Evolutionary conservation across 2,113 vertebrate genomes (phyloP), one percentile per base, ranked within the genome.

Genomic region (Formicarius rufipectus): DNA sequence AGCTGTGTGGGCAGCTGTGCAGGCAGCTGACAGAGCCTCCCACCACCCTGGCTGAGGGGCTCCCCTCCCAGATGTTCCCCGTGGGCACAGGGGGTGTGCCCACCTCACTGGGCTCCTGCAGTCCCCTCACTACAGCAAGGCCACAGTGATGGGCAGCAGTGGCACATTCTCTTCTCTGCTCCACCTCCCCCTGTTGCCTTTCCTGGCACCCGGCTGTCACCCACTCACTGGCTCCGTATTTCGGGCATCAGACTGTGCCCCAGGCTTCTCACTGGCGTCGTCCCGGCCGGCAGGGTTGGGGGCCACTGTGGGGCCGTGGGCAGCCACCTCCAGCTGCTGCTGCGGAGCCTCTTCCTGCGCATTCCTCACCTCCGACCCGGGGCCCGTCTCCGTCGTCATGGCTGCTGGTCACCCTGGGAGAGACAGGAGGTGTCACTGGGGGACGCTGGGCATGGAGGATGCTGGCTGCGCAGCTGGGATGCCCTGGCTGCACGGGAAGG

Each of bases 371-470:
- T 98, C 98, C 21, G 96, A 97, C 88, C 98, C 97, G 2, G 97
- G 97, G 90, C 98, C 98, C 4, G 97, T 98, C 97, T 98, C 98
- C 68, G 98, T 98, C 50, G 97, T 98, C 98, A 99, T 98, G 98
- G 96, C 97, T 96, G 95, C 97, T 92, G 96, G 92, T 97, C 97
- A 98, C 94, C 96, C 98, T 80, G 82, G 86, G 81, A 93, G 40
- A 94, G 81, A 95, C 52, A 80, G 52, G 33, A 81, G 5, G 14
- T 3, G 40, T 95, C 91, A 96, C n/a, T 18, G 0, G 2, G 16
- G 31, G 14, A 1, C 1, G 3, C 6, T 0, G 0, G n/a, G 58
- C 58, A 72, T 0, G 24, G 17, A 24, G 35, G 17, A 27, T 10
- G 52, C 56, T 4, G 3, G 58, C 21, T 6, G 2, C 23, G 19